A percentile compares a stretch with the other conserved stretches of the same genome.
Conservation (phyloP, 2,113 vertebrate genomes). For the Zosterops pallidus region DNA sequence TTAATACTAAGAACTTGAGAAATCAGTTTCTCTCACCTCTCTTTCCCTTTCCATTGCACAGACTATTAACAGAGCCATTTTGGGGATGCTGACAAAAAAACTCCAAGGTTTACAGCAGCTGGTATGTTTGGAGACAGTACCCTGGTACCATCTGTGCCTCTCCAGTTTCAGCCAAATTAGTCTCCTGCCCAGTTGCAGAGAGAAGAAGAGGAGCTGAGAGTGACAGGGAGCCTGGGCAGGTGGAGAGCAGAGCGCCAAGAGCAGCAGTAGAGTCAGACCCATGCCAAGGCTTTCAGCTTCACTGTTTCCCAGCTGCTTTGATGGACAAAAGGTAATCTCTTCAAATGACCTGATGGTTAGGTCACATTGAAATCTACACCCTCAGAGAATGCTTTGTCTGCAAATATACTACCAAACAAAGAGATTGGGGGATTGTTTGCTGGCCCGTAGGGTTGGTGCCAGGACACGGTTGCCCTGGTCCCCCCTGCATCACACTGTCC, state of each 20-base stretch:
- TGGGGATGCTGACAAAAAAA: not conserved
- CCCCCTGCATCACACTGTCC: fast-evolving
- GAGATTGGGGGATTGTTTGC: fast-evolving
- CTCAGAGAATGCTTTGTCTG: not conserved
- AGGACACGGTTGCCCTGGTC: fast-evolving
- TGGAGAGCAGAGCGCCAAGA: not conserved
- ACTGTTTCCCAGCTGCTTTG: not conserved
- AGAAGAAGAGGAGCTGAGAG: not conserved
- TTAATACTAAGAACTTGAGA: not conserved
- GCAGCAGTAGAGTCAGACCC: not conserved
- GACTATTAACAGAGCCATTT: not conserved
- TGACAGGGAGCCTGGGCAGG: not conserved
- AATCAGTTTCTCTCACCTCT: not conserved
- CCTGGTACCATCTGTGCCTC: conserved; percentile 24
- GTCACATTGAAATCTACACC: not conserved
- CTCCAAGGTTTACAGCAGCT: conserved; percentile 19
- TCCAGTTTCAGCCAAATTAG: conserved; percentile 15
- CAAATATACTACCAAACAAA: not conserved
- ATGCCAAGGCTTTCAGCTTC: not conserved
- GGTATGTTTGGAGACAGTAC: conserved; percentile 11
- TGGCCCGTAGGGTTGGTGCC: not conserved
- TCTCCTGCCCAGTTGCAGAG: not conserved
- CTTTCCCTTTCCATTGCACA: not conserved
- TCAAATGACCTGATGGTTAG: not conserved
- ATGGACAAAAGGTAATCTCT: not conserved